Conservation (phyloP, 2,888 invertebrate species). For the Arrhopalites spinosus region DNA sequence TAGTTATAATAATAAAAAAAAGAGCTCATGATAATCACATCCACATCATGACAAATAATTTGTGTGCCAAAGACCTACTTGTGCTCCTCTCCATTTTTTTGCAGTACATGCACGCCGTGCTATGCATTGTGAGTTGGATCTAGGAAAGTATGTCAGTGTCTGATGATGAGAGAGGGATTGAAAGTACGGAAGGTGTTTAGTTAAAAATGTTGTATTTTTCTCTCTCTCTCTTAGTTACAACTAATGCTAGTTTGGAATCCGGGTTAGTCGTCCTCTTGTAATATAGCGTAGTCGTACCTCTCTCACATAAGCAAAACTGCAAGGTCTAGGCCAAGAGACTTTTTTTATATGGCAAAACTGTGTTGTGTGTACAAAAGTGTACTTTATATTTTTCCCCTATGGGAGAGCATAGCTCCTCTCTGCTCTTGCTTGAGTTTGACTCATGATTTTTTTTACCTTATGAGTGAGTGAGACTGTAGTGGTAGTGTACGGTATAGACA, state of each 20-base stretch:
- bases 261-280: constrained; percentile 44
- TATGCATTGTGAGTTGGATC: constrained; percentile 33
- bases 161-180: constrained; percentile 52
- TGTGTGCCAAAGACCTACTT: constrained; percentile 56
- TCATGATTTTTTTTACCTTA: neutral
- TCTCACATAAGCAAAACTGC: constrained; percentile 2
- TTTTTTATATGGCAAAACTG: too few relatives aligned
- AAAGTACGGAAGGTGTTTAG: constrained; percentile 55
- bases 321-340: too few relatives aligned
- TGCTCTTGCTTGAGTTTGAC: too few relatives aligned
- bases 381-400: too few relatives aligned
- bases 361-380: too few relatives aligned
- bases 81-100: too few relatives aligned
- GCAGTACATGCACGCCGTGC: too few relatives aligned
- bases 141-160: constrained; percentile 57
- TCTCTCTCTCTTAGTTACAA: too few relatives aligned
- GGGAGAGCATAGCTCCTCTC: too few relatives aligned
- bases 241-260: constrained; percentile 51
- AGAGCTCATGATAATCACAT: constrained; percentile 30
- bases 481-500: neutral
- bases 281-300: neutral
- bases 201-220: too few relatives aligned
- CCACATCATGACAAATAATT: constrained; percentile 28
- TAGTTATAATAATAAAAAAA: neutral
- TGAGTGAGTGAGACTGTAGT: neutral